phyloP scores from a whole-genome alignment of 1,140 invertebrate species.

The Arctopsyche grandis region DNA sequence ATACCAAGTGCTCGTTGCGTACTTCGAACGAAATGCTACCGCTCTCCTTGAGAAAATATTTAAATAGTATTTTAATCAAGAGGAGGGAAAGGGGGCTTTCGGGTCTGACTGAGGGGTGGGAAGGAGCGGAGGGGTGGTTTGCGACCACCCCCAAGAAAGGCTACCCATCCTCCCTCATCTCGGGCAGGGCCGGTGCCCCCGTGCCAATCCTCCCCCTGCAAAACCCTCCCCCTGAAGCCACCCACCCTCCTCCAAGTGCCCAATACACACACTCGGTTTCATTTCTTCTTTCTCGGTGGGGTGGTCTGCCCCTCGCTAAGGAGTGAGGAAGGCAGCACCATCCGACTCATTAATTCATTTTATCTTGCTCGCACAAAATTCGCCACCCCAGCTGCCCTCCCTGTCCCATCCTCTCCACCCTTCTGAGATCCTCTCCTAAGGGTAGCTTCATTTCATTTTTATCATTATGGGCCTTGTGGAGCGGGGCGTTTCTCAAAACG shows the following conservation, averaged over 20 bases:
- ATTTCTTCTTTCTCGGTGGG: slow-evolving; percentile 43
- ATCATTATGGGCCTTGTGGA: slow-evolving; percentile 35
- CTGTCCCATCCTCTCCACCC: slow-evolving; percentile 4
- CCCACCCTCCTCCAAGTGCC: slow-evolving; percentile 32
- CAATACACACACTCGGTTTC: slow-evolving; percentile 39
- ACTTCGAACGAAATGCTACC: slow-evolving; percentile 10
- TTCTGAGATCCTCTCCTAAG: slow-evolving; percentile 44
- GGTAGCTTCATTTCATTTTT: slow-evolving; percentile 46
- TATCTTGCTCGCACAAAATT: slow-evolving; percentile 46
- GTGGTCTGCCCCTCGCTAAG: not conserved
- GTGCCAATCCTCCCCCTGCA: not conserved
- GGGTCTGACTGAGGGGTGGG: not conserved
- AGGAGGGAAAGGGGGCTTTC: not conserved
- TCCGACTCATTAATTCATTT: slow-evolving; percentile 44
- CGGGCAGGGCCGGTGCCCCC: slow-evolving; percentile 13
- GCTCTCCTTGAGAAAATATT: slow-evolving; percentile 49
- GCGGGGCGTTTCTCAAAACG: slow-evolving; percentile 23
- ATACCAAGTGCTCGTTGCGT: not conserved
- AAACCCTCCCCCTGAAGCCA: not conserved
- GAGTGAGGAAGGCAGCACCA: slow-evolving; percentile 41
- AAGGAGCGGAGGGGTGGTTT: not conserved
- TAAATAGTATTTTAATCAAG: slow-evolving; percentile 50
- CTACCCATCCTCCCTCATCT: not conserved
- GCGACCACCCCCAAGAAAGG: slow-evolving; percentile 5
- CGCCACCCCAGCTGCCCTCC: not conserved